Evolutionary conservation across 2,797 vertebrate genomes (phyloP).

Genomic region (Mormyrus hasselquistii): DNA sequence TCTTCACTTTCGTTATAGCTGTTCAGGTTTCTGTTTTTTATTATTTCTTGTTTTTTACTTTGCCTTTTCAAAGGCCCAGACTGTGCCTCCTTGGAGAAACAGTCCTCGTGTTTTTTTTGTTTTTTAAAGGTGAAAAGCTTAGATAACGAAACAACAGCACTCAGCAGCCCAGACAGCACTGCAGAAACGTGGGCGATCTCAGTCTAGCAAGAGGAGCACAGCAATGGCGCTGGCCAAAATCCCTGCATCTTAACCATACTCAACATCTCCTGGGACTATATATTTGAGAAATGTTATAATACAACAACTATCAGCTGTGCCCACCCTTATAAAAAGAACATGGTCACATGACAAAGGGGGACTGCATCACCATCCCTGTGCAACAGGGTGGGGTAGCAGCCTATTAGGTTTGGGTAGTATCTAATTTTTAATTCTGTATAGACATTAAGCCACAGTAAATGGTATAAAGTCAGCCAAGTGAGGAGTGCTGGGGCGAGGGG

Average conservation of each 20-base stretch:
- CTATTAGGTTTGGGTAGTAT: background rate
- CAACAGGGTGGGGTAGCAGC: background rate
- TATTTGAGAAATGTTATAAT: background rate
- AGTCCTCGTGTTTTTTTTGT: background rate
- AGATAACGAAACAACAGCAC: background rate
- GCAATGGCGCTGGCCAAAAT: background rate
- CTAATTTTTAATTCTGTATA: background rate
- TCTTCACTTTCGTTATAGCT: background rate
- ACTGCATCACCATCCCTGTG: background rate
- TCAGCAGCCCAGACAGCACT: background rate
- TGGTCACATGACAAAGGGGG: background rate
- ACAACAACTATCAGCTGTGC: background rate
- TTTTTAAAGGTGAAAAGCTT: background rate
- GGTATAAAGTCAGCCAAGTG: background rate
- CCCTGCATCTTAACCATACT: background rate
- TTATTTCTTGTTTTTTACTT: background rate
- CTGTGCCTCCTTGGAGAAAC: background rate
- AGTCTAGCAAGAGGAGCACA: background rate
- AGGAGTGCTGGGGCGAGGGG: background rate
- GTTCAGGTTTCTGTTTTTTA: background rate
- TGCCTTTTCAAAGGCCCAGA: background rate
- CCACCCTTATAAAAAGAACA: background rate
- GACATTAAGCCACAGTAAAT: background rate
- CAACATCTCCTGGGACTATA: background rate
- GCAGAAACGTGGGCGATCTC: background rate